These are phyloP conservation scores for Prionailurus bengalensis DNA, from an alignment of 2,113 vertebrate species.

Conservation along the genomic window DNA sequence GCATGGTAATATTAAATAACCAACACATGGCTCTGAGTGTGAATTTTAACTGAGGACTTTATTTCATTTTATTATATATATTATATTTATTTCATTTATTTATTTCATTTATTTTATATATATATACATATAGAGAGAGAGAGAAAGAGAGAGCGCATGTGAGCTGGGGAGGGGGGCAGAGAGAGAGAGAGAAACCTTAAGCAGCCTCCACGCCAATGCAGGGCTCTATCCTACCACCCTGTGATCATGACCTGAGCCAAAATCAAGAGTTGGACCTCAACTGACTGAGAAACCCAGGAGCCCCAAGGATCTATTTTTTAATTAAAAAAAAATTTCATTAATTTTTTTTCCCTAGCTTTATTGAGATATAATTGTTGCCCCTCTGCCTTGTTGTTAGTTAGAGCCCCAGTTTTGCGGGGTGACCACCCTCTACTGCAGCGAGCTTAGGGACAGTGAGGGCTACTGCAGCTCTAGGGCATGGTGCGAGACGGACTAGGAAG, in stretches of 20 bases:
- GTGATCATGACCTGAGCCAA: not conserved
- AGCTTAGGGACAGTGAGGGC: not conserved
- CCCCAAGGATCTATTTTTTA: no score
- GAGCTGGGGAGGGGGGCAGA: not conserved
- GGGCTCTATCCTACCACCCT: not conserved
- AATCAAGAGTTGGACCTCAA: not conserved
- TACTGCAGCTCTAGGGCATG: not conserved
- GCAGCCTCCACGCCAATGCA: no score
- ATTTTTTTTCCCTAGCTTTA: not conserved
- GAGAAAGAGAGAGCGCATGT: not conserved
- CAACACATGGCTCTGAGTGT: not conserved
- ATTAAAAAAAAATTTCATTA: not conserved
- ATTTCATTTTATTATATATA: not conserved
- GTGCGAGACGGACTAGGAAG: not conserved
- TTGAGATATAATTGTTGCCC: not conserved
- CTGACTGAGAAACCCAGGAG: not conserved
- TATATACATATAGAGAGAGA: no score
- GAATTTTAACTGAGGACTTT: not conserved
- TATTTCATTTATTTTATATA: no score
- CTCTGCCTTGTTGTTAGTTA: not conserved
- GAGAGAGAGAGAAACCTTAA: not conserved
- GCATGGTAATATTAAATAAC: not conserved
- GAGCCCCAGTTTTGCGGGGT: not conserved
- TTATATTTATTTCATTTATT: not conserved
- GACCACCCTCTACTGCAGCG: not conserved